Percentiles rank a stretch among this genome's conserved stretches.
These are phyloP conservation scores for Aleadryas rufinucha DNA, from an alignment of 2,113 vertebrate species.

Conservation along the genomic window DNA sequence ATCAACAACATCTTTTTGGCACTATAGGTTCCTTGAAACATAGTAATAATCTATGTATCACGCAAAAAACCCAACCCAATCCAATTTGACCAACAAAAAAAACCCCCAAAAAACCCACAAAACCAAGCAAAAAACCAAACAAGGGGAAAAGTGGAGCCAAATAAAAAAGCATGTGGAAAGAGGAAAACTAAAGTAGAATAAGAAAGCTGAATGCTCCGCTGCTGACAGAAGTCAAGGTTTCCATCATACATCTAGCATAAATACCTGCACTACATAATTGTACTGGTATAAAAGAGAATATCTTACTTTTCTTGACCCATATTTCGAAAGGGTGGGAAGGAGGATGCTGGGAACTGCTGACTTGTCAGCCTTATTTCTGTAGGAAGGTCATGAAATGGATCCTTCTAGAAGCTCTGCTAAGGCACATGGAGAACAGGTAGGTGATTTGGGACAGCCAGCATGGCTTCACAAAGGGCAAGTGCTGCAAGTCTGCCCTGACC, in stretches of 20 bases:
- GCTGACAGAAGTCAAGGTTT: background rate
- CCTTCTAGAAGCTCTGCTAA: background rate
- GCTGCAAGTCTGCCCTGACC: background rate
- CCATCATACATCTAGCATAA: background rate
- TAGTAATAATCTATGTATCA: background rate
- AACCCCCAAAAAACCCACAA: background rate
- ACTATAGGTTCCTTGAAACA: background rate
- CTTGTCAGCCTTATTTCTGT: background rate
- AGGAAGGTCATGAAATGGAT: background rate
- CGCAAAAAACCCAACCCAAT: background rate
- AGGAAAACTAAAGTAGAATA: background rate
- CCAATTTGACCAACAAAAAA: background rate
- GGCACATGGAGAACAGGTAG: background rate
- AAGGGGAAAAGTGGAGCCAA: background rate
- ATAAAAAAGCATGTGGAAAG: background rate
- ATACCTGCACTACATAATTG: background rate
- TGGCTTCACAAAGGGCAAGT: background rate
- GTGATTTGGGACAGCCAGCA: background rate
- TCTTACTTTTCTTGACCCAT: background rate
- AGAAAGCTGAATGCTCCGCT: background rate
- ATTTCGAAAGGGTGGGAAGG: background rate
- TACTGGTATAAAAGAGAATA: background rate
- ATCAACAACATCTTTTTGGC: background rate
- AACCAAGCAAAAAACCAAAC: background rate
- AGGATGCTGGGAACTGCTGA: background rate